Evolutionary conservation across 2,113 vertebrate species (phyloP).

Genomic region (Progne subis): DNA sequence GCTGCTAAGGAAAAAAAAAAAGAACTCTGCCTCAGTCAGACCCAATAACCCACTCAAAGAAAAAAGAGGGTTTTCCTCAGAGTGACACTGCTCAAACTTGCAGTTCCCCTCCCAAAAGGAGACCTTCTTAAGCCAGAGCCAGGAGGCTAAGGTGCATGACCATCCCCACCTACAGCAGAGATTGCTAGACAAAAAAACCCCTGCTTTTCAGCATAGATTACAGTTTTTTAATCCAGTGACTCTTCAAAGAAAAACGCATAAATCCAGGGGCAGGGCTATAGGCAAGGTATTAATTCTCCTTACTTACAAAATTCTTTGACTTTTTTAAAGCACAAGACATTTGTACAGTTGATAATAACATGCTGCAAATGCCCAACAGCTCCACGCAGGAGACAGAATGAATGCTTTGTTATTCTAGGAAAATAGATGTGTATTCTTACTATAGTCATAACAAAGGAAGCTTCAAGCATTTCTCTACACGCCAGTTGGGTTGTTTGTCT

Average conservation of each 20-base stretch:
- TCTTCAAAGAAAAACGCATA: not conserved
- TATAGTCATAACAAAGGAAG: constrained; percentile 53
- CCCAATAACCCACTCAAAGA: not conserved
- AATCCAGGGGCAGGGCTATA: not conserved
- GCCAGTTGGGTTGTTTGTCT: constrained; percentile 21
- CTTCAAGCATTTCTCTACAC: constrained; percentile 17
- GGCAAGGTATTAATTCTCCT: constrained; percentile 20
- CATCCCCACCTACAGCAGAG: not conserved
- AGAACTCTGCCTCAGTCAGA: not conserved
- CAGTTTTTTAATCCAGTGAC: not conserved
- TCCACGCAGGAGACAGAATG: constrained; percentile 20
- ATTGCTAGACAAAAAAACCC: not conserved
- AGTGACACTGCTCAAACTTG: not conserved
- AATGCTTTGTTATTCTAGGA: constrained; percentile 40
- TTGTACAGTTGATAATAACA: constrained; percentile 21
- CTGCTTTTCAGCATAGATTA: constrained; percentile 9
- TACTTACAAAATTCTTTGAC: constrained; percentile 10
- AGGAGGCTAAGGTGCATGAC: not conserved
- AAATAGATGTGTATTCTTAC: constrained; percentile 53
- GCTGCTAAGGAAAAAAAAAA: not conserved
- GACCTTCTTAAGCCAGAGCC: not conserved
- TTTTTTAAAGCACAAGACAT: constrained; percentile 9
- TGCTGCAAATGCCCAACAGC: not conserved
- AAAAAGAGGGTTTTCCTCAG: not conserved
- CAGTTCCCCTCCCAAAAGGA: not conserved